Base-by-base conservation (phyloP, 2,888 invertebrate genomes). In the Therioaphis trifolii region DNA sequence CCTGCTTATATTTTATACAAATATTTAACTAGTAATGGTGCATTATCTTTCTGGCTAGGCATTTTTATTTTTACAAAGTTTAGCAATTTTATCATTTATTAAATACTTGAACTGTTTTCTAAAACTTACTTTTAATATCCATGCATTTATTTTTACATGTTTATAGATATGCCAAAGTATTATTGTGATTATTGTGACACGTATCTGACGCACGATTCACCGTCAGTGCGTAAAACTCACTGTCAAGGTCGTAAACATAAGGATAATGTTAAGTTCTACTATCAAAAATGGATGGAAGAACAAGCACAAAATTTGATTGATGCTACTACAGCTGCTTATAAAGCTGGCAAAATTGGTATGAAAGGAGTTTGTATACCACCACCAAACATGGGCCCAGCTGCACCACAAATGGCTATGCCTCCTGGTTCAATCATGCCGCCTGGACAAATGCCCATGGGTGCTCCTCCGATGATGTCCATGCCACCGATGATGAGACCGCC, bases 231-330 rank as follows among this genome's bases (percentile, higher is more conserved):
- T 85, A 99, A 99, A 91, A 99, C 99, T 14, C 99, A 99, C 89
- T 99, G 99, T 89, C 98, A 97, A 52, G 99, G 99, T 15, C 92
- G 99, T 87, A 99, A 99, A 90, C 99, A 99, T 89, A 99, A 99
- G 89, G 99, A 99, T 88, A 99, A 99, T 89, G 99, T 99, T 0
- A 96, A 99, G 89, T 96, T 98, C 89, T 99, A 96, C 88, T 99
- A 99, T 89, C 99, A 99, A 89, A 98, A 98, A 91, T 99, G 99
- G 99, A 97, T 99, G 96, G 99, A 99, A 89, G 98, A 99, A 89
- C 98, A 99, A 90, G 99, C 99, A 0, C 99, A 99, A 88, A 95
- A 97, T 89, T 90, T 99, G 80, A 99, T 99, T 86, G 99, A 99
- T 89, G 96, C 96, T n/a, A 97, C 97, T 40, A 97, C 98, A 80